These are phyloP conservation scores for Elephantulus edwardii DNA, from an alignment of 2,113 vertebrate genomes.

Conservation along the genomic window DNA sequence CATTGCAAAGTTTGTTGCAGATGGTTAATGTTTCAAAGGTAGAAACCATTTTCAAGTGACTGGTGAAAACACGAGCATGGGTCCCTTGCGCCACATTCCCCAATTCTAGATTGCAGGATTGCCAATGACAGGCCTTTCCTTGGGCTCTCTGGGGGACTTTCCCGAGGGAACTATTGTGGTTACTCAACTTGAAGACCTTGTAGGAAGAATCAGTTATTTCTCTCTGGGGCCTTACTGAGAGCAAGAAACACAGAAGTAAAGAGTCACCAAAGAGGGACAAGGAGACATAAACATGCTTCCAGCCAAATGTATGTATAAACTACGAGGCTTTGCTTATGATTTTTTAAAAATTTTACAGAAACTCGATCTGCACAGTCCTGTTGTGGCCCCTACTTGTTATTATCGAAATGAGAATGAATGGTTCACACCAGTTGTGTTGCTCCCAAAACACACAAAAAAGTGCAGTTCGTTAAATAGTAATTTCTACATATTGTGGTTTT, in stretches of 20 bases:
- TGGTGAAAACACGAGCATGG: not conserved
- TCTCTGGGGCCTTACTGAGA: conserved; percentile 58
- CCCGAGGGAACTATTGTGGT: conserved; percentile 43
- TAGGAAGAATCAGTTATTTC: conserved; percentile 55
- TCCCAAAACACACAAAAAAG: not conserved
- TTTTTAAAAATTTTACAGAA: not conserved
- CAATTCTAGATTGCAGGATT: not conserved
- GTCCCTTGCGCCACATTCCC: conserved; percentile 31
- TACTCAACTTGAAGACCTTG: conserved; percentile 64
- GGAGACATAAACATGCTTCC: conserved; percentile 52
- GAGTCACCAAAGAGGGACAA: conserved; percentile 54
- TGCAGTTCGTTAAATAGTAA: not conserved
- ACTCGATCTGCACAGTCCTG: not conserved
- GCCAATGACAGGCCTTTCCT: not conserved
- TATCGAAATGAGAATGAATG: not conserved
- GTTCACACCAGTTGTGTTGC: not conserved
- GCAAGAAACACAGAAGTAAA: conserved; percentile 55
- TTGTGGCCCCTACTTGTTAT: not conserved
- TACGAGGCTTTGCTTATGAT: not conserved
- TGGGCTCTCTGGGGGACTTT: conserved; percentile 57
- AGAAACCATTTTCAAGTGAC: conserved; percentile 28
- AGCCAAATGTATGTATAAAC: conserved; percentile 31
- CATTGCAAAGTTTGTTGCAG: conserved; percentile 18
- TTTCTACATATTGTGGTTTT: not conserved
- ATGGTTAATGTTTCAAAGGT: conserved; percentile 49